Evolutionary conservation across 2,797 vertebrate species (phyloP), one percentile per base, ranked within the genome.

Genomic region (Molossus alvarezi): DNA sequence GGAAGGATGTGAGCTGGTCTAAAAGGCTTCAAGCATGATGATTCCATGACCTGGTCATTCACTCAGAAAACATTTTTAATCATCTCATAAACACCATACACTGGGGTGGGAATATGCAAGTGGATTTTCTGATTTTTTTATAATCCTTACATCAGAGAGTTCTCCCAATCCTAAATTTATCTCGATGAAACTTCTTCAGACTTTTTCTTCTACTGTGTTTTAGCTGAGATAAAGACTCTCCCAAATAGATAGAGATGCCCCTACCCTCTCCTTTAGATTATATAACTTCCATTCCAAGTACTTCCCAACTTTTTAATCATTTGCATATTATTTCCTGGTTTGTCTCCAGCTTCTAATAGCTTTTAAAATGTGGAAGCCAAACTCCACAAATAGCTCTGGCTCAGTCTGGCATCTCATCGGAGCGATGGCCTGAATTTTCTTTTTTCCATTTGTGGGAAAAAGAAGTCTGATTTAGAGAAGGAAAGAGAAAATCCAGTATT

Each of bases 291-390:
- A 41, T 45, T 88, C 45, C 60, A 64, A 89, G 27, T 91, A 41
- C 57, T 91, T 92, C 21, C 21, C n/a, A 91, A 91, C 20, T 37
- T 96, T 82, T 88, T 57, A 86, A 57, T 58, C 72, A 89, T 80
- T 76, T 76, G 21, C 17, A 20, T 91, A 90, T 91, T 85, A 62
- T 96, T 95, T 84, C 51, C 53, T 84, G 23, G 91, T 75, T 92
- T 94, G 55, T 90, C 33, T 85, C 53, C 20, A 90, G 69, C 94
- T 85, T 93, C 83, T 92, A 75, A 48, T 93, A 72, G 25, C 60
- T 94, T 88, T 93, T 76, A 67, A 90, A 92, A 82, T 92, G 17
- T 94, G 12, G 48, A 92, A 94, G 41, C 12, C 76, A 92, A 97
- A 81, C 37, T 62, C 48, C 27, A 91, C 48, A 93, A 77, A 29